Evolutionary conservation across 2,113 vertebrate species (phyloP).

Genomic region (Anolis sagrei): DNA sequence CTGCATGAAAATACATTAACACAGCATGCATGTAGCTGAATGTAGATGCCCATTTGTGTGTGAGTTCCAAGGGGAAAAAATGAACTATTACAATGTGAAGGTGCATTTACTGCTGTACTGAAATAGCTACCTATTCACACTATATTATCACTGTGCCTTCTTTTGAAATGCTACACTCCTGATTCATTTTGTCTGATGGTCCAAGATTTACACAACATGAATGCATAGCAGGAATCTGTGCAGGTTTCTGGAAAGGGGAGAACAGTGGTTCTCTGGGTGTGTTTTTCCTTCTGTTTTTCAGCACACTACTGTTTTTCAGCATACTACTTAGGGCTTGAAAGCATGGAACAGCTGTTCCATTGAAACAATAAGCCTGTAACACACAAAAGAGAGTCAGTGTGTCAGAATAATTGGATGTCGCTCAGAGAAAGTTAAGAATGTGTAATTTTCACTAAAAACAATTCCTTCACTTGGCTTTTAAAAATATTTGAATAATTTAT

Average conservation of each 20-base stretch:
- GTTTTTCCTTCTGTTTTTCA: neutral
- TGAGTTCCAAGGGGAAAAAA: constrained; percentile 5
- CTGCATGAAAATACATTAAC: neutral
- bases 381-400: neutral
- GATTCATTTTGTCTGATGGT: neutral
- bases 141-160: neutral
- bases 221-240: neutral
- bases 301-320: neutral
- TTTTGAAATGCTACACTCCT: neutral
- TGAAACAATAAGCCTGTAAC: neutral
- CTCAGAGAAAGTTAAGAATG: neutral
- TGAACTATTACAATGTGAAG: neutral
- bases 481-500: neutral
- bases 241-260: neutral
- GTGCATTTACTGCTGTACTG: neutral
- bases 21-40: neutral
- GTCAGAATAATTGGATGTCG: neutral
- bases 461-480: neutral
- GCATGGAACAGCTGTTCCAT: neutral
- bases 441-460: constrained; percentile 1
- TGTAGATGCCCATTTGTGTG: neutral
- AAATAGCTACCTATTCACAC: neutral
- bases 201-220: constrained; percentile 4
- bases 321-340: neutral
- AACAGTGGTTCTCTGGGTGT: neutral